Conservation (phyloP, 2,888 invertebrate species). For the Microctonus brassicae region DNA sequence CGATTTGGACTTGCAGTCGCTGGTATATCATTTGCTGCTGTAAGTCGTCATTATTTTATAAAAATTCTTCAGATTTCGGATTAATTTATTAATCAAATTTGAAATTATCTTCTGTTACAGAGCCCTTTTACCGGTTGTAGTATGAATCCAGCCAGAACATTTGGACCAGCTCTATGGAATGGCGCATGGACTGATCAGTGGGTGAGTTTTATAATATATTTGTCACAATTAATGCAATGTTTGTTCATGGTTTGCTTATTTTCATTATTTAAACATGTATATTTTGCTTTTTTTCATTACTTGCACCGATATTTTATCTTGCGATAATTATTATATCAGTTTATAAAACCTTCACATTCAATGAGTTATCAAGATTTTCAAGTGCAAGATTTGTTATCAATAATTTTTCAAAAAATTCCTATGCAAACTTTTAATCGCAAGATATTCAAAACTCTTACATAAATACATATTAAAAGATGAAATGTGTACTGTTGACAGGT, state of each 20-base stretch:
- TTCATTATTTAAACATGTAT: too few relatives aligned
- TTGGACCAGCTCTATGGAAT: constrained; percentile 80
- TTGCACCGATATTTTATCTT: background rate
- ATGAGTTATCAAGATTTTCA: background rate
- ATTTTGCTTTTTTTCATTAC: background rate
- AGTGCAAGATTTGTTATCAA: background rate
- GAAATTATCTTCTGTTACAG: constrained; percentile 68
- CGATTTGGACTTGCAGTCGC: constrained; percentile 80
- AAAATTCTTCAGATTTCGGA: too few relatives aligned
- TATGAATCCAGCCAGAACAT: constrained; percentile 79
- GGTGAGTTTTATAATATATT: constrained; percentile 68
- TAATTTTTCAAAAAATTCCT: background rate
- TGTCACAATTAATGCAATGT: background rate
- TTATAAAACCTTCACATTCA: background rate
- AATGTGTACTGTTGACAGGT: constrained; percentile 64
- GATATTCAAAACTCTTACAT: background rate
- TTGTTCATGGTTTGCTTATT: background rate
- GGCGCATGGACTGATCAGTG: constrained; percentile 77
- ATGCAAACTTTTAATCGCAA: background rate
- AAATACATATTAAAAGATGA: background rate
- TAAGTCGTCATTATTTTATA: constrained; percentile 66
- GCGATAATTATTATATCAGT: background rate
- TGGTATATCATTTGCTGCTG: constrained; percentile 78
- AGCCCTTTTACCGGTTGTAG: constrained; percentile 80
- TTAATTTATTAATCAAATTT: constrained; percentile 12